phyloP scores from a whole-genome alignment of 1,140 invertebrate species.

The Coenobita brevimanus region DNA sequence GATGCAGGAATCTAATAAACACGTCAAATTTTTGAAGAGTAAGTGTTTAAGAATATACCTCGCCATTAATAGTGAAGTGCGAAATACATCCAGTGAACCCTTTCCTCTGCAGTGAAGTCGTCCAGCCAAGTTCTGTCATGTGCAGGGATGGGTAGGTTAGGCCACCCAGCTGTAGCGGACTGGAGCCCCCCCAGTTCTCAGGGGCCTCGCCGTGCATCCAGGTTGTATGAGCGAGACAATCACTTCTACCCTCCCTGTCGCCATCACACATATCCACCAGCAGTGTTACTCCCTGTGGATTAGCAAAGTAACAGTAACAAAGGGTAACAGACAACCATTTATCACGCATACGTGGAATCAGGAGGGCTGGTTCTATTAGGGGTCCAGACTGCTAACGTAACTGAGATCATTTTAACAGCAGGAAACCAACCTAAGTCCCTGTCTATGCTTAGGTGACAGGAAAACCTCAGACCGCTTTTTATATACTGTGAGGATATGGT shows the following conservation, averaged over 20 bases:
- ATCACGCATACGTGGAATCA: no score
- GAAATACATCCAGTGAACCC: constrained; percentile 37
- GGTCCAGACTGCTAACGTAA: no score
- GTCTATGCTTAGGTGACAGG: no score
- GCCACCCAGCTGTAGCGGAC: constrained; percentile 36
- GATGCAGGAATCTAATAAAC: no score
- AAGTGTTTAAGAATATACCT: no score
- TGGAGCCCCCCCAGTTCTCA: neutral
- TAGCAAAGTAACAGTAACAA: neutral
- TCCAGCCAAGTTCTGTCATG: constrained; percentile 19
- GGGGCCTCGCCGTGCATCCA: neutral
- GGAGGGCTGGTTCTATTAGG: no score
- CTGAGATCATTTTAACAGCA: no score
- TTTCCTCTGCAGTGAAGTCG: constrained; percentile 1
- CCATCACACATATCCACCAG: constrained; percentile 27
- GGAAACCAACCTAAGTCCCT: no score
- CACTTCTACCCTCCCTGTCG: neutral
- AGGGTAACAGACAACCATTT: neutral
- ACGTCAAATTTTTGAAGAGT: no score
- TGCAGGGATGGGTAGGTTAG: constrained; percentile 11
- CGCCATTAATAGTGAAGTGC: constrained; percentile 38
- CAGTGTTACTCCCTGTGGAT: constrained; percentile 10
- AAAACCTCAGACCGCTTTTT: no score
- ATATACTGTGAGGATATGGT: no score
- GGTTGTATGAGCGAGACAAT: neutral